Conservation (phyloP, 2,113 vertebrate genomes). For the Embiotoca jacksoni region DNA sequence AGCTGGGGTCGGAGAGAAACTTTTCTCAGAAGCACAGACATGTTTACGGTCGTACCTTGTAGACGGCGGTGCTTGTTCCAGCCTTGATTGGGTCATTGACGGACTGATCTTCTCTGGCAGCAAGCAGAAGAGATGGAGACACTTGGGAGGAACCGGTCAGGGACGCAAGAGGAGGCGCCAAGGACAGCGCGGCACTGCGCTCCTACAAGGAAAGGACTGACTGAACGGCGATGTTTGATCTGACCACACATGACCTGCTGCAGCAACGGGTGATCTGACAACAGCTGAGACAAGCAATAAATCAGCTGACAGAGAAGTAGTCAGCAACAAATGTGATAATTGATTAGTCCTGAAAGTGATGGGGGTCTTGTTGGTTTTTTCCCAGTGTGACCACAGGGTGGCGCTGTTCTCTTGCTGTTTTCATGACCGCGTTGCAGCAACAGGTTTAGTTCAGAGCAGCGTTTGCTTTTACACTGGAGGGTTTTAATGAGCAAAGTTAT, state of each 20-base stretch:
- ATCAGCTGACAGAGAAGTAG: too few relatives aligned
- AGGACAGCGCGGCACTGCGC: constrained; percentile 62
- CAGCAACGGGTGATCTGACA: background rate
- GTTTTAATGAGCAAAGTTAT: too few relatives aligned
- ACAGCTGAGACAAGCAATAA: too few relatives aligned
- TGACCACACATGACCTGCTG: background rate
- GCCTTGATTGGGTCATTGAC: constrained; percentile 78
- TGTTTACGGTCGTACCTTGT: constrained; percentile 83
- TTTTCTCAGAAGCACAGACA: background rate
- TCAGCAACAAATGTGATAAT: too few relatives aligned
- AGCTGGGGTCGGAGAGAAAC: background rate
- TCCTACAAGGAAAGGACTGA: constrained; percentile 63
- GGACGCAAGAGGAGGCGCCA: constrained; percentile 64
- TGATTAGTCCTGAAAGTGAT: too few relatives aligned
- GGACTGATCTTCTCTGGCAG: constrained; percentile 88
- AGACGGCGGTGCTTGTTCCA: constrained; percentile 80
- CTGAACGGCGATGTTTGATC: background rate
- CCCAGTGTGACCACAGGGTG: too few relatives aligned
- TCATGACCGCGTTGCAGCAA: too few relatives aligned
- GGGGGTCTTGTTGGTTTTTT: too few relatives aligned
- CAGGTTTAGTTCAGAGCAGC: too few relatives aligned
- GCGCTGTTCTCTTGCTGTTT: too few relatives aligned
- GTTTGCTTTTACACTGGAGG: too few relatives aligned
- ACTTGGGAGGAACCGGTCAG: constrained; percentile 66
- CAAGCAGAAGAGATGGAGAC: constrained; percentile 84